Base-by-base conservation (phyloP, 1,140 invertebrate genomes). In the Orchesella cincta region DNA sequence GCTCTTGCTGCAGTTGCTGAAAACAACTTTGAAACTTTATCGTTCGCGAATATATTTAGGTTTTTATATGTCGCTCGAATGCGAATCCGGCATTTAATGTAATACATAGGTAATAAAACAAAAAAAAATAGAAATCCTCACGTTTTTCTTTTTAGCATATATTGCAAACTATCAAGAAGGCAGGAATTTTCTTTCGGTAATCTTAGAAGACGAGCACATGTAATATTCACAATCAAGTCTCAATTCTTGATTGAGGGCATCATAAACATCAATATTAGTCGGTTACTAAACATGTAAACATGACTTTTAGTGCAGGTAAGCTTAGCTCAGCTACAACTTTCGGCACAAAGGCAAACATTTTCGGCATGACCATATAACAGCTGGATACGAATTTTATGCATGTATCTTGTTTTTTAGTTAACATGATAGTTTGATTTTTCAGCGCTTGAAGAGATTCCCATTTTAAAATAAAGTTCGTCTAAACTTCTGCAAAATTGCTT, bases 241-340 rank as follows among this genome's bases (percentile, higher is more conserved):
- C 2, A 31, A 12, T 31, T 18, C 28, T 67, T 67, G 62, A 67
- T 67, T 29, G 62, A 29, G 31, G 31, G 31, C 62, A 67, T 67
- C 62, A 67, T 67, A 67, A 67, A 67, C 62, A 67, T 67, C 62
- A 67, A 67, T 67, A 67, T 67, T 67, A 67, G 5, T 23, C 33
- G 31, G 62, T 33, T 14, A 67, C 62, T 33, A 67, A 29, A 67
- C 29, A 67, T 18, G 62, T 67, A 33, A 67, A 67, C 62, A 67
- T 67, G 62, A 67, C 62, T 67, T 67, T 67, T 8, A 67, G n/a
- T 67, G 62, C 62, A 31, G 62, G 62, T 67, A 67, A 29, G 31
- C 33, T 31, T 33, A 31, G 23, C 16, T 12, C 26, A 62, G 5
- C 54, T 28, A 62, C 23, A 62, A 62, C 54, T 62, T 62, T 62